A percentile compares a stretch with the other conserved stretches of the same genome.
Conservation (phyloP, 1,140 invertebrate genomes). For the Ceratosolen fusciceps region DNA sequence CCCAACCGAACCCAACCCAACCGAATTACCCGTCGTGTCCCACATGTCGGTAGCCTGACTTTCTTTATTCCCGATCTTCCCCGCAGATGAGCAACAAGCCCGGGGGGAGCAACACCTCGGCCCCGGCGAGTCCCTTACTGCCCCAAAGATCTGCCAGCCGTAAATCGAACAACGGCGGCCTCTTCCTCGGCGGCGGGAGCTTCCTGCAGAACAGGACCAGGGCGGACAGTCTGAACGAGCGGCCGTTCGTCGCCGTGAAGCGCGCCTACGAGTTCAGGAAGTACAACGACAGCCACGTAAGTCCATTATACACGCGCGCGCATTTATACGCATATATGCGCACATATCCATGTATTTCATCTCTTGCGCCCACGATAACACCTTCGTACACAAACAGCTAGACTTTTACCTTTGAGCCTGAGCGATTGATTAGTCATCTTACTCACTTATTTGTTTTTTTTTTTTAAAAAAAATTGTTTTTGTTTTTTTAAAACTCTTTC, state of each 20-base stretch:
- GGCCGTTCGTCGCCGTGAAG: constrained; percentile 78
- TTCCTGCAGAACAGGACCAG: constrained; percentile 66
- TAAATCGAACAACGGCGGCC: constrained; percentile 68
- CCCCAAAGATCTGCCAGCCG: constrained; percentile 76
- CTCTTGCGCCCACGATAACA: no score
- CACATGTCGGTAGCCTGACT: not conserved
- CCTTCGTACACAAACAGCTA: not conserved
- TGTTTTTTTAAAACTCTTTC: no score
- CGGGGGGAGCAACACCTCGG: constrained; percentile 68
- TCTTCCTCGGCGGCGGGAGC: constrained; percentile 63
- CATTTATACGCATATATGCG: not conserved
- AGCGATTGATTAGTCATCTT: no score
- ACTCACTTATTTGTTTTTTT: no score
- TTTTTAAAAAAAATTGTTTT: no score
- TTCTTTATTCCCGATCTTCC: not conserved
- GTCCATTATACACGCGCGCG: constrained; percentile 18
- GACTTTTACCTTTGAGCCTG: no score
- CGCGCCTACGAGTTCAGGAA: constrained; percentile 76
- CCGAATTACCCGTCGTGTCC: no score
- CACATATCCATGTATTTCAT: not conserved
- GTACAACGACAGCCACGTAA: constrained; percentile 70
- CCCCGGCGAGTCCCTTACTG: constrained; percentile 74
- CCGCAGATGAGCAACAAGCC: constrained; percentile 49
- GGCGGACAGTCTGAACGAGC: constrained; percentile 71
- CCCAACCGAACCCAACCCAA: no score